phyloP scores from a whole-genome alignment of 2,888 invertebrate genomes.

The Ophion ellenae region DNA sequence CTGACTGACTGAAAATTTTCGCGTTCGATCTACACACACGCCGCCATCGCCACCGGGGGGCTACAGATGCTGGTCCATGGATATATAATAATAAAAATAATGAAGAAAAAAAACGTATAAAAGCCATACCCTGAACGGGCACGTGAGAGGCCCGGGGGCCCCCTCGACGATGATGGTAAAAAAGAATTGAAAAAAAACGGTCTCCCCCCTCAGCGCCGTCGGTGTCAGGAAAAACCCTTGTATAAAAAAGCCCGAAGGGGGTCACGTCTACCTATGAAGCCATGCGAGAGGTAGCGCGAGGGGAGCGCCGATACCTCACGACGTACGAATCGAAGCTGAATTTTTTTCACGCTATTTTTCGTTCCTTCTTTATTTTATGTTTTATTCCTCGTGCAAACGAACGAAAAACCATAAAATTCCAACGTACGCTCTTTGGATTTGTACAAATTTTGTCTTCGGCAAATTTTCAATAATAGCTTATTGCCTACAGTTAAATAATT shows the following conservation, averaged over 20 bases:
- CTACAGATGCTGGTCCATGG: slow-evolving; percentile 82
- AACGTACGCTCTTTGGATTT: too few relatives aligned
- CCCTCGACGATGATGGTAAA: slow-evolving; percentile 74
- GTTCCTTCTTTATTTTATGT: neutral
- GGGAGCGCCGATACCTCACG: slow-evolving; percentile 68
- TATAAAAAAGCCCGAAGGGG: slow-evolving; percentile 81
- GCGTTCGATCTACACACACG: slow-evolving; percentile 76
- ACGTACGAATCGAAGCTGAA: slow-evolving; percentile 20
- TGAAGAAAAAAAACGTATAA: slow-evolving; percentile 37
- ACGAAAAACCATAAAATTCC: too few relatives aligned
- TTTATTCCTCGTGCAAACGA: neutral
- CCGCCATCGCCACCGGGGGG: slow-evolving; percentile 72
- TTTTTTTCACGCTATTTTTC: neutral
- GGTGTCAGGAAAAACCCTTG: slow-evolving; percentile 78
- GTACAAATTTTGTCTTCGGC: too few relatives aligned
- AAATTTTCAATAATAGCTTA: too few relatives aligned
- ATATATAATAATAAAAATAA: slow-evolving; percentile 66
- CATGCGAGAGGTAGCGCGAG: slow-evolving; percentile 69
- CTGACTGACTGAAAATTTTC: slow-evolving; percentile 82
- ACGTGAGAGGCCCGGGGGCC: slow-evolving; percentile 76
- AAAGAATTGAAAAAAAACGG: slow-evolving; percentile 72
- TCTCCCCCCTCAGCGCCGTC: slow-evolving; percentile 70
- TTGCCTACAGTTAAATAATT: too few relatives aligned
- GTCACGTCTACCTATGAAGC: slow-evolving; percentile 78
- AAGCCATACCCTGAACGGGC: slow-evolving; percentile 76